Conservation (phyloP, 2,113 vertebrate genomes). For the Pantherophis guttatus region DNA sequence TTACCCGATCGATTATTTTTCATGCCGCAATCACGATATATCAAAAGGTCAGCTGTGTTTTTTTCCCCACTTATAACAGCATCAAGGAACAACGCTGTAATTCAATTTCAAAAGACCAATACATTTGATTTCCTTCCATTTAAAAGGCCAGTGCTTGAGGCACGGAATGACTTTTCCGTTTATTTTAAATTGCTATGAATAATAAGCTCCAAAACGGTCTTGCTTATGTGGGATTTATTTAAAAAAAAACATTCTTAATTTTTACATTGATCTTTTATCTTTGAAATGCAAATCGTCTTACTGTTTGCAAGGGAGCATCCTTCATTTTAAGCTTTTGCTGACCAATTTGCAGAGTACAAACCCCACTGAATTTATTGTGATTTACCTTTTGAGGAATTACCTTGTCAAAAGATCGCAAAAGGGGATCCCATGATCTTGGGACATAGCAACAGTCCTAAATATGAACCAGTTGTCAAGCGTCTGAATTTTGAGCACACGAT, state of each 20-base stretch:
- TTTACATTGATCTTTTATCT: constrained; percentile 10
- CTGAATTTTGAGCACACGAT: too few relatives aligned
- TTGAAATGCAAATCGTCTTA: background rate
- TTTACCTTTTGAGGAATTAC: background rate
- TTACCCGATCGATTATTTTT: background rate
- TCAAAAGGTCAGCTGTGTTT: background rate
- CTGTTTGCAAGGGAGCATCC: constrained; percentile 47
- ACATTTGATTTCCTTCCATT: constrained; percentile 54
- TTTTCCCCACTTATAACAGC: constrained; percentile 41
- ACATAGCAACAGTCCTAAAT: too few relatives aligned
- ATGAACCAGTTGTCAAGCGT: too few relatives aligned
- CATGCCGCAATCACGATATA: background rate
- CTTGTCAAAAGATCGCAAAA: too few relatives aligned
- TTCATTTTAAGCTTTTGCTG: constrained; percentile 46
- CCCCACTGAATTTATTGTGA: background rate
- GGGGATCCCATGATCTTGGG: too few relatives aligned
- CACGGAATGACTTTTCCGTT: constrained; percentile 37
- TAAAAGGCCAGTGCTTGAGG: constrained; percentile 41
- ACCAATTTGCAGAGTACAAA: background rate
- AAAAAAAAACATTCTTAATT: constrained; percentile 40
- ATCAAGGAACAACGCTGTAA: constrained; percentile 54
- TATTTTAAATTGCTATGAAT: constrained; percentile 48
- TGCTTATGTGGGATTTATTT: constrained; percentile 44
- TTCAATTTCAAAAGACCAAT: constrained; percentile 37
- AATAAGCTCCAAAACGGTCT: constrained; percentile 53